Evolutionary conservation across 2,113 vertebrate species (phyloP), one percentile per base, ranked within the genome.

Genomic region (Scartelaos histophorus): DNA sequence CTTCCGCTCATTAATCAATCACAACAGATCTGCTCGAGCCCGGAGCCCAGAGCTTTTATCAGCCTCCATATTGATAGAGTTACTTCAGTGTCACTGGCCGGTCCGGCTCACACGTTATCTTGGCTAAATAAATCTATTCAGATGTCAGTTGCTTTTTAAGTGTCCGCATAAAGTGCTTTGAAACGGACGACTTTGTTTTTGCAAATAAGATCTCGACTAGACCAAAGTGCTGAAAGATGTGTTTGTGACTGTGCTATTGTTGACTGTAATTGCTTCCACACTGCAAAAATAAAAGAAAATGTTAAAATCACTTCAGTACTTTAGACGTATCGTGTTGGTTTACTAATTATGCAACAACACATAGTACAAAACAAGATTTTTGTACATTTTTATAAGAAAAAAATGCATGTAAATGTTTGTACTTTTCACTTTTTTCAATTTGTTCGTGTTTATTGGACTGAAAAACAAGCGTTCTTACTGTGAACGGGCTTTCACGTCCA

Each of bases 1-100:
- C 74, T 88, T 88, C 75, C 67, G 61, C 76, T 29, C 0, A 21
- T 7, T 68, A 75, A 88, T 92, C 91, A 79, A 91, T 90, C 79
- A 24, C 72, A 83, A 87, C 65, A 79, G 84, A 88, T 77, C 79
- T 24, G 71, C 84, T 21, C 81, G 70, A 84, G 34, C 82, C 73
- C 24, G 13, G 64, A 80, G 82, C 82, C 75, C 78, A 84, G 69
- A 76, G 51, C 74, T 54, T 71, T 70, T 81, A 92, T 91, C 86
- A 81, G 79, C 86, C 78, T 60, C 45, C 71, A 57, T 82, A 91
- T 90, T 75, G 88, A 90, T 69, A 72, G 58, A 65, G 77, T 53
- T 83, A 75, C 82, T 85, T 90, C 68, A 67, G 74, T 56, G 68
- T 82, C 58, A 69, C 74, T 47, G 73, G 57, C 66, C 74, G 61